Evolutionary conservation across 2,888 invertebrate species (phyloP).

Genomic region (Aspidiotus destructor): DNA sequence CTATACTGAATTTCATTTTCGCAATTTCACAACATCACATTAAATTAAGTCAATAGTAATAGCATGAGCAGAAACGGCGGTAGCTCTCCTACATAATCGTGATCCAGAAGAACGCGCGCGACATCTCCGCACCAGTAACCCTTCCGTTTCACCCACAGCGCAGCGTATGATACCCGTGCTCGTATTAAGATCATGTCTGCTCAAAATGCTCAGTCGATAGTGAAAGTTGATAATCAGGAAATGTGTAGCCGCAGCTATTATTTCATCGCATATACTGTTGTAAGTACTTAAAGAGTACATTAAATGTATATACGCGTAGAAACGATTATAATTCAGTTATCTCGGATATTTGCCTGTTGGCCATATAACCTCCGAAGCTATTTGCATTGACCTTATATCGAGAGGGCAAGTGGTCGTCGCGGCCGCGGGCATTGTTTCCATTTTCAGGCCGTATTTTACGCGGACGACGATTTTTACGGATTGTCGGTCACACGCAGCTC

Average conservation of each 20-base stretch:
- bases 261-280: not conserved
- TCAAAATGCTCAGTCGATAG: conserved; percentile 4
- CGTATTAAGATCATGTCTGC: not conserved
- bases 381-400: not conserved
- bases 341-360: not conserved
- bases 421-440: not conserved
- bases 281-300: not conserved
- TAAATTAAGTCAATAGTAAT: too few species aligned
- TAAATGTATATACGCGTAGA: conserved; percentile 1
- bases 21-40: too few species aligned
- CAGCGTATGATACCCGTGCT: too few species aligned
- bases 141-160: too few species aligned
- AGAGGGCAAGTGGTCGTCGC: not conserved
- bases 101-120: too few species aligned
- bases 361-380: not conserved
- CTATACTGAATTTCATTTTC: too few species aligned
- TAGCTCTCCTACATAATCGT: too few species aligned
- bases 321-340: conserved; percentile 4
- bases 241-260: conserved; percentile 2
- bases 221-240: conserved; percentile 27
- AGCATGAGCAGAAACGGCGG: too few species aligned
- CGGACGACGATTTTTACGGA: too few species aligned
- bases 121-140: too few species aligned
- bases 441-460: too few species aligned
- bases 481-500: too few species aligned